These are phyloP conservation scores for Oreotrochilus melanogaster DNA, from an alignment of 2,113 vertebrate genomes.

Conservation along the genomic window DNA sequence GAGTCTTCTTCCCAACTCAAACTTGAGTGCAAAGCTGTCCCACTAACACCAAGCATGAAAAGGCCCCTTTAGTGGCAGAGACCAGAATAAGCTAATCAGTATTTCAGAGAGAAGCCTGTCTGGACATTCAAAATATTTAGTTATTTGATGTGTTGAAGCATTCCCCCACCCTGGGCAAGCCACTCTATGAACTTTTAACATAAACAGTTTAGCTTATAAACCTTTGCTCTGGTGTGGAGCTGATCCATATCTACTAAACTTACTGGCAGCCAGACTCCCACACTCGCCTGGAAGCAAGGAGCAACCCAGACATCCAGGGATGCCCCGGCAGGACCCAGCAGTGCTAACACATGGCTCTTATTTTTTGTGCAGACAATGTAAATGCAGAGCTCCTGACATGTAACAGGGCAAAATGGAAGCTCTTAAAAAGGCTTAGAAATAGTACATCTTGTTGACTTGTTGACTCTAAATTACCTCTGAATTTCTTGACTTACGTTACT, in stretches of 20 bases:
- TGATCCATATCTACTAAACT: background rate
- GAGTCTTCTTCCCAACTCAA: background rate
- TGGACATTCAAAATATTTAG: background rate
- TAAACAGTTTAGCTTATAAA: constrained; percentile 14
- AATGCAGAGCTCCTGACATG: background rate
- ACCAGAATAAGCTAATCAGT: background rate
- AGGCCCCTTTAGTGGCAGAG: background rate
- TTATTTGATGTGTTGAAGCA: background rate
- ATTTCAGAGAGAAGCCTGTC: background rate
- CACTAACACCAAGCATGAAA: background rate
- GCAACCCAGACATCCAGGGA: background rate
- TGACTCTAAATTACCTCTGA: background rate
- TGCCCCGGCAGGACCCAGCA: background rate
- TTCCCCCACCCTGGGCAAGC: background rate
- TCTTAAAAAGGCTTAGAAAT: background rate
- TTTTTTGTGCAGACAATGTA: background rate
- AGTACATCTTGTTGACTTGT: background rate
- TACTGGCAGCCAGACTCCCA: background rate
- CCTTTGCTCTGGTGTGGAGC: background rate
- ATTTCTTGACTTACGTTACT: background rate
- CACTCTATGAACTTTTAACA: background rate
- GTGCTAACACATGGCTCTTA: background rate
- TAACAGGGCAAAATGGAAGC: background rate
- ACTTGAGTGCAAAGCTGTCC: background rate
- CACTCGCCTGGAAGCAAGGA: background rate